phyloP scores from a whole-genome alignment of 2,888 invertebrate species.

The Invenusta paracnida region DNA sequence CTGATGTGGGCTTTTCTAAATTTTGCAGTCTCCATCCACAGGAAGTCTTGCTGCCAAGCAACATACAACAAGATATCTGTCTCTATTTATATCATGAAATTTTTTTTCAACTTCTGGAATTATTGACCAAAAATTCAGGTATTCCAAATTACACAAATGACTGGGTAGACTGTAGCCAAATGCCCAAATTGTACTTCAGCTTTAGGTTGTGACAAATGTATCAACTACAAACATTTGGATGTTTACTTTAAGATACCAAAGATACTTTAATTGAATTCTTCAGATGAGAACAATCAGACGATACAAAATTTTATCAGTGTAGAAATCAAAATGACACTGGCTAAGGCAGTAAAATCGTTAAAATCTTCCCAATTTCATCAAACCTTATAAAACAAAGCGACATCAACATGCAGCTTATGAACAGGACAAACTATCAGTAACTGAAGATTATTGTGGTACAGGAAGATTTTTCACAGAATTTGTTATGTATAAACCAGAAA shows the following conservation, averaged over 20 bases:
- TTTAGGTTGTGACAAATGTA: background rate
- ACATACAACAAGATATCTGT: background rate
- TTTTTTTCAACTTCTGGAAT: background rate
- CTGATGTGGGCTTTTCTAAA: background rate
- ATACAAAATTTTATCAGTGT: background rate
- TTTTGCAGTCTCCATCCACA: background rate
- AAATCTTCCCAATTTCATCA: background rate
- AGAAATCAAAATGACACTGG: background rate
- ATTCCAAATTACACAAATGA: background rate
- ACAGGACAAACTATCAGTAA: background rate
- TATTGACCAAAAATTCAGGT: background rate
- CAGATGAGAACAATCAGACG: background rate
- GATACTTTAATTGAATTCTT: background rate
- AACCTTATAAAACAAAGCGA: background rate
- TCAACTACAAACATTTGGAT: background rate
- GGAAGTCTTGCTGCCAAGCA: background rate
- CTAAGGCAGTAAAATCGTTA: background rate
- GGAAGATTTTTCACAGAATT: background rate
- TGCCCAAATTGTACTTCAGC: background rate
- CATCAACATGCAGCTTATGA: no score
- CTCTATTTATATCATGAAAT: background rate
- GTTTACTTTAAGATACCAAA: background rate
- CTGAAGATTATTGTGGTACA: background rate
- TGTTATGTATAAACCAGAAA: background rate
- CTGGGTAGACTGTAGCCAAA: background rate